Conservation (phyloP, 2,113 vertebrate genomes). For the Synchiropus splendidus region DNA sequence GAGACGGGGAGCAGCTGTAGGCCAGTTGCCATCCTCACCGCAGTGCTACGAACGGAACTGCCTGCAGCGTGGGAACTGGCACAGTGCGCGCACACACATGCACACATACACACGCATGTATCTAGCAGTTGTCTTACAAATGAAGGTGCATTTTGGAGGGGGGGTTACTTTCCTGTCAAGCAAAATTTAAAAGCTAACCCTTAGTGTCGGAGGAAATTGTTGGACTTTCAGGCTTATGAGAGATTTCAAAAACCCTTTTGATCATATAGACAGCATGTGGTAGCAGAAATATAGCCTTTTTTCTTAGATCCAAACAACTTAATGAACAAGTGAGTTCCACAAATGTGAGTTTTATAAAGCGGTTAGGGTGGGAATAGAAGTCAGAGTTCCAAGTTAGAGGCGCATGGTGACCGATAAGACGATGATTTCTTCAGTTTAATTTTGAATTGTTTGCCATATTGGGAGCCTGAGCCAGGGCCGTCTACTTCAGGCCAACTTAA, state of each 20-base stretch:
- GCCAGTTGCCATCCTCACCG: constrained; percentile 47
- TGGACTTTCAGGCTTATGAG: constrained; percentile 1
- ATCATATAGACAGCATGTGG: constrained; percentile 7
- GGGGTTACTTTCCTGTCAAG: background rate
- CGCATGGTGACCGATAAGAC: too few species aligned
- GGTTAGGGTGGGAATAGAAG: too few species aligned
- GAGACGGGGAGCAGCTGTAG: constrained; percentile 49
- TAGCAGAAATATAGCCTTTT: constrained; percentile 15
- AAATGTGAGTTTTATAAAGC: too few species aligned
- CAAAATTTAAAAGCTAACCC: background rate
- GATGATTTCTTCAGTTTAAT: too few species aligned
- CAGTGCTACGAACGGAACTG: constrained; percentile 42
- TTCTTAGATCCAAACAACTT: constrained; percentile 23
- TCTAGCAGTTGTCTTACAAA: constrained; percentile 19
- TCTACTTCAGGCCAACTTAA: too few species aligned
- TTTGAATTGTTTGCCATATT: too few species aligned
- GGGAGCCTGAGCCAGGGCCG: too few species aligned
- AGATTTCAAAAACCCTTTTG: constrained; percentile 3
- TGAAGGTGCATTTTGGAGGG: constrained; percentile 3
- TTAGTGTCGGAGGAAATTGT: constrained; percentile 11
- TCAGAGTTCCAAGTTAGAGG: too few species aligned
- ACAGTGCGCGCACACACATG: constrained; percentile 13
- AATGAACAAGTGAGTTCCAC: background rate
- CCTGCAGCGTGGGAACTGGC: constrained; percentile 55
- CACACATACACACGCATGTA: constrained; percentile 7